These are phyloP conservation scores for Ophion obscuratus DNA, from an alignment of 2,888 invertebrate genomes.

Conservation along the genomic window DNA sequence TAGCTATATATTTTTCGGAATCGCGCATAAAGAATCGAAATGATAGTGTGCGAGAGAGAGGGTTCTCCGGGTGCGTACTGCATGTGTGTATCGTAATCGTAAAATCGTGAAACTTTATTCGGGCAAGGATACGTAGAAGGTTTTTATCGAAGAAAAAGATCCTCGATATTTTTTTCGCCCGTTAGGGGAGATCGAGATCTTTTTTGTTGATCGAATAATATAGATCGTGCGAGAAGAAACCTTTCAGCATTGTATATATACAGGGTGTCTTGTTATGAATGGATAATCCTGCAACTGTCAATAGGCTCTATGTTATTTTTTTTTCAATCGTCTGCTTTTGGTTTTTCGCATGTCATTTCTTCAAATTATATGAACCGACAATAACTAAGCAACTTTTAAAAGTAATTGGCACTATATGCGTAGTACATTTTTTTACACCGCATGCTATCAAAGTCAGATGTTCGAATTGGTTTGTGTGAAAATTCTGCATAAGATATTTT, in stretches of 20 bases:
- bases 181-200: conserved; percentile 53
- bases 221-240: conserved; percentile 48
- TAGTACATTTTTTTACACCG: too few relatives aligned
- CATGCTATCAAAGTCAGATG: too few relatives aligned
- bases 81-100: conserved; percentile 49
- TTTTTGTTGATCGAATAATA: conserved; percentile 60
- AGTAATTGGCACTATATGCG: too few relatives aligned
- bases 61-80: conserved; percentile 1
- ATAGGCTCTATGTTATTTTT: too few relatives aligned
- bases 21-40: conserved; percentile 42
- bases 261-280: too few relatives aligned
- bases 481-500: too few relatives aligned
- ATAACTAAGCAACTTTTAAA: too few relatives aligned
- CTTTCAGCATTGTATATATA: neutral
- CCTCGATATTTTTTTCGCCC: conserved; percentile 30
- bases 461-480: too few relatives aligned
- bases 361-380: too few relatives aligned
- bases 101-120: conserved; percentile 57
- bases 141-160: conserved; percentile 42
- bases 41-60: neutral
- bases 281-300: too few relatives aligned
- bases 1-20: conserved; percentile 41
- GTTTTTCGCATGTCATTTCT: too few relatives aligned
- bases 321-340: too few relatives aligned
- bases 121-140: conserved; percentile 18